phyloP scores from a whole-genome alignment of 2,888 invertebrate species.

The Stenodema calcarata region DNA sequence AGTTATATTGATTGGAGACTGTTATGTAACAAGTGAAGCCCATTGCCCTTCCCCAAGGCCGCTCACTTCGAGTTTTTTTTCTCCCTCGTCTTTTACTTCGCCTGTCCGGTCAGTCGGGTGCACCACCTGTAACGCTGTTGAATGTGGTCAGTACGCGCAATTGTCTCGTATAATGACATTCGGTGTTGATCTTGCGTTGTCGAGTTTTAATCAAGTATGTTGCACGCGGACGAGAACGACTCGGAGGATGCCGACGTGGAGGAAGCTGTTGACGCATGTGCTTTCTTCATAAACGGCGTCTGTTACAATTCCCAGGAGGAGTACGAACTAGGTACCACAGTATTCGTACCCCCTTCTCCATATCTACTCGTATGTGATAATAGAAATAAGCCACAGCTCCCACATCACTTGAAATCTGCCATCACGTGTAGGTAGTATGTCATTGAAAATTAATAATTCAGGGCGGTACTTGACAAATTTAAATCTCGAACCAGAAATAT shows the following conservation, averaged over 20 bases:
- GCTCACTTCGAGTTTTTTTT: slow-evolving; percentile 12
- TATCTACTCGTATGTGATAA: neutral
- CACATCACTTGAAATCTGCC: neutral
- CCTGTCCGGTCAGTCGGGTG: neutral
- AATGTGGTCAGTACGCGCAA: neutral
- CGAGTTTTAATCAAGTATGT: neutral
- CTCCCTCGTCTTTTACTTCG: neutral
- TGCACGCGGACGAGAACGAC: neutral
- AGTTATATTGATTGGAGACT: neutral
- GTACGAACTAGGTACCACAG: slow-evolving; percentile 25
- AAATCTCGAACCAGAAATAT: too few species aligned
- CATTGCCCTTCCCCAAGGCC: slow-evolving; percentile 41
- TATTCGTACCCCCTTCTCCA: neutral
- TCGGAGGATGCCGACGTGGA: neutral
- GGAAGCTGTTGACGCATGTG: slow-evolving; percentile 25
- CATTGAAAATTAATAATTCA: too few species aligned
- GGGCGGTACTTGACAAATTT: too few species aligned
- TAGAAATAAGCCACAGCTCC: neutral
- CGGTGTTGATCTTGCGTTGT: neutral
- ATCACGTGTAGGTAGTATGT: too few species aligned
- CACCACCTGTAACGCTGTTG: neutral
- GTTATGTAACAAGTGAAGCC: slow-evolving; percentile 39
- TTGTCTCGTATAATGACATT: neutral
- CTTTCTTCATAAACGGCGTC: slow-evolving; percentile 20
- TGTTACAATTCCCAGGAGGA: neutral